phyloP scores from a whole-genome alignment of 2,888 invertebrate genomes.

The Heteromurus nitidus region DNA sequence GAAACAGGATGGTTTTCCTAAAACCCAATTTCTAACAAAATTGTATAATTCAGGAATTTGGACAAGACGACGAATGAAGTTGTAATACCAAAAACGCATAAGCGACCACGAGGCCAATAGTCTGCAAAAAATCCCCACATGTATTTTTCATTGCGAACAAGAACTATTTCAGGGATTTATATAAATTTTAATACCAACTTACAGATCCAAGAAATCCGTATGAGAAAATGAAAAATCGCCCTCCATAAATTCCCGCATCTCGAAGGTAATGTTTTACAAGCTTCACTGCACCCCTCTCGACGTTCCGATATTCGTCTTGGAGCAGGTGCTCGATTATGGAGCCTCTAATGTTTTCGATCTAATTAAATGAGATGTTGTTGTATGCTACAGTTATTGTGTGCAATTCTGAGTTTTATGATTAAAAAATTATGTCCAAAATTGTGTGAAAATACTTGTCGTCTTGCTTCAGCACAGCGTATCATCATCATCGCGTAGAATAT shows the following conservation, averaged over 20 bases:
- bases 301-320: not conserved
- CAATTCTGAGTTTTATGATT: too few species aligned
- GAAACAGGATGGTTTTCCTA: too few species aligned
- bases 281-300: not conserved
- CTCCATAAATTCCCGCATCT: not conserved
- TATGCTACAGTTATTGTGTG: too few species aligned
- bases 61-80: too few species aligned
- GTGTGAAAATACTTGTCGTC: conserved; percentile 14
- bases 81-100: conserved; percentile 24
- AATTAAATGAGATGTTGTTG: too few species aligned
- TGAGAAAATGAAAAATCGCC: conserved; percentile 21
- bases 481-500: not conserved
- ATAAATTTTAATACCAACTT: not conserved
- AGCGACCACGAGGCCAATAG: not conserved
- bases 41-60: too few species aligned
- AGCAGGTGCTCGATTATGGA: not conserved
- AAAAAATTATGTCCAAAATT: too few species aligned
- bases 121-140: not conserved
- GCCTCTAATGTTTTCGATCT: not conserved
- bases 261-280: not conserved
- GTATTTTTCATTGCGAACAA: not conserved
- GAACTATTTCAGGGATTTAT: not conserved
- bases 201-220: conserved; percentile 13
- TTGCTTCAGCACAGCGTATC: conserved; percentile 1
- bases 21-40: too few species aligned